These are phyloP conservation scores for Champsocephalus gunnari DNA, from an alignment of 2,797 vertebrate species.

Conservation along the genomic window DNA sequence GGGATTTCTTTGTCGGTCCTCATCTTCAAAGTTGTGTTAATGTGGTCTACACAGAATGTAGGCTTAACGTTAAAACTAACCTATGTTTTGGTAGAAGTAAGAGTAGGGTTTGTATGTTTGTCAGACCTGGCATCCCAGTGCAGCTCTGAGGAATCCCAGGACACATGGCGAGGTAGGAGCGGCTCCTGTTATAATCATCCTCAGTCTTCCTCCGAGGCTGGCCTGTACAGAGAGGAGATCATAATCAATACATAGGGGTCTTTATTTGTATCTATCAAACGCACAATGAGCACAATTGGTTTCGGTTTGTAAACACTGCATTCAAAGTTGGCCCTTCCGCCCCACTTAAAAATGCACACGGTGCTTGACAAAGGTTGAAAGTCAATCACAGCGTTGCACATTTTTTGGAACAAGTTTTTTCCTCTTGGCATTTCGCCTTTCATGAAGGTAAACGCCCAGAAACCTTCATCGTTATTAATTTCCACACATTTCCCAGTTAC, in stretches of 20 bases:
- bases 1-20: neutral
- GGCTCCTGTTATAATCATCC: slow-evolving; percentile 97
- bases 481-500: too few species aligned
- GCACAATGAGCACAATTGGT: too few species aligned
- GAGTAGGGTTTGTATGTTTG: neutral
- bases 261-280: neutral
- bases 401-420: too few species aligned
- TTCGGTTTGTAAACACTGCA: too few species aligned
- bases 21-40: neutral
- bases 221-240: slow-evolving; percentile 79
- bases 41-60: neutral
- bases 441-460: too few species aligned
- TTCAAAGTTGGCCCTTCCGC: too few species aligned
- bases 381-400: too few species aligned
- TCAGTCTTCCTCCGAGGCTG: slow-evolving; percentile 91
- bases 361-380: too few species aligned
- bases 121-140: slow-evolving; percentile 95
- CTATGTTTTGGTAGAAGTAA: neutral
- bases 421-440: too few species aligned
- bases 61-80: neutral
- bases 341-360: too few species aligned
- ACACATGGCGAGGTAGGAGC: slow-evolving; percentile 94
- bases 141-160: slow-evolving; percentile 94
- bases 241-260: neutral
- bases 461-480: neutral